Evolutionary conservation across 2,888 invertebrate species (phyloP), one percentile per base, ranked within the genome.

Genomic region (Masnerella sp.): DNA sequence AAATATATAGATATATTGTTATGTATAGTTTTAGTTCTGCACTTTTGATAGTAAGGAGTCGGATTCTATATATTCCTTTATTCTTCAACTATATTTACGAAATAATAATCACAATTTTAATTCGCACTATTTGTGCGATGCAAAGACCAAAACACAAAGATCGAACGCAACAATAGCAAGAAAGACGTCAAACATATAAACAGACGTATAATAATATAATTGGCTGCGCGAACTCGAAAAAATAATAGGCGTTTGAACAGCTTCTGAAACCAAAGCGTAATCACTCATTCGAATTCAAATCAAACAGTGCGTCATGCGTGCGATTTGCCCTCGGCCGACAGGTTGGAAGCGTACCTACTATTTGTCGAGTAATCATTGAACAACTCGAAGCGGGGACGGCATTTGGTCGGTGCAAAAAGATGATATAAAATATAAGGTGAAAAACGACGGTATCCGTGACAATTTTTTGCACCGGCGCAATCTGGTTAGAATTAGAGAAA

Each of bases 401-500:
- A 47, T 59, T 52, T 54, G 49, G 18, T 52, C 17, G 34, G 30
- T 30, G 32, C 43, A 61, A 69, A 64, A 64, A 45, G 49, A 69
- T 54, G 38, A 59, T 59, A 49, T 58, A 68, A n/a, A 69, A 74
- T 64, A 58, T 58, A 52, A 62, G 17, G 51, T 30, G 51, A 68
- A 68, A 58, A 73, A 42, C 73, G n/a, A 18, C 40, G 58, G 68
- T 64, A 62, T 68, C 49, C 45, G 25, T 61, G 51, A 61, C 56
- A 67, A 58, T 74, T 68, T 68, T 67, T 70, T 65, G 43, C 42
- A 47, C 43, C 58, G 69, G 79, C 80, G 81, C 83, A 83, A 84
- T 84, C 81, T 83, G 76, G 79, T 79, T 73, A 78, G 80, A 82
- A 82, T 83, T 81, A 81, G 78, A 76, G 75, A 78, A 74, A 76